Conservation (phyloP, 2,797 vertebrate species). For the Hyperoplus immaculatus region DNA sequence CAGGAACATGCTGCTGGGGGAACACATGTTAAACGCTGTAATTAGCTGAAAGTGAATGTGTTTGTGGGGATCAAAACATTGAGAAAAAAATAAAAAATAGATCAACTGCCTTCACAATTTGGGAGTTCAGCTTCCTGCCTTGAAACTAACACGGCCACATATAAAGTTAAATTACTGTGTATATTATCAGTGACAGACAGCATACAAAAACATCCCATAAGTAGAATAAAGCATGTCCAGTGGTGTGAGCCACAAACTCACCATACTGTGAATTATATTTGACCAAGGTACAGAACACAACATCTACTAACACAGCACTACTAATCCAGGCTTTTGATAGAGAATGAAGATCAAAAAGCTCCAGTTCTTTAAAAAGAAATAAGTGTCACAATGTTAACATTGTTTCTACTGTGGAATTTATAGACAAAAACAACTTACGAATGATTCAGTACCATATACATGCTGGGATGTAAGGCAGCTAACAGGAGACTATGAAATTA, state of each 20-base stretch:
- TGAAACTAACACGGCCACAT: background rate
- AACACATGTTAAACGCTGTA: constrained; percentile 16
- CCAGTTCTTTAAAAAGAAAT: background rate
- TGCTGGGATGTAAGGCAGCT: constrained; percentile 19
- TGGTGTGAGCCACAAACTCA: constrained; percentile 1
- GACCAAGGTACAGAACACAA: constrained; percentile 30
- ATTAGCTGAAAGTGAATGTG: constrained; percentile 11
- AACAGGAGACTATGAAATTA: constrained; percentile 32
- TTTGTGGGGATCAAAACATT: background rate
- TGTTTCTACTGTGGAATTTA: constrained; percentile 25
- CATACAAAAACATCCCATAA: background rate
- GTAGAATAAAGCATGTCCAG: constrained; percentile 22
- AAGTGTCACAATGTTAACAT: constrained; percentile 22
- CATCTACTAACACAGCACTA: constrained; percentile 10
- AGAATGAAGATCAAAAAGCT: constrained; percentile 30
- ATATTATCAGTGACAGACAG: background rate
- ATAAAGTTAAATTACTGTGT: background rate
- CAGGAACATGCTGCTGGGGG: background rate
- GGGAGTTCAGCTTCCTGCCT: background rate
- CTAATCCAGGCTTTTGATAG: constrained; percentile 27
- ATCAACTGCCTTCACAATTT: background rate
- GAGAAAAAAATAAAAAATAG: background rate
- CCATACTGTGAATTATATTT: constrained; percentile 27
- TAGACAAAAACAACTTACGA: constrained; percentile 27
- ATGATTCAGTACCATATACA: constrained; percentile 36